Evolutionary conservation across 2,113 vertebrate species (phyloP).

Genomic region (Lagopus leucura): DNA sequence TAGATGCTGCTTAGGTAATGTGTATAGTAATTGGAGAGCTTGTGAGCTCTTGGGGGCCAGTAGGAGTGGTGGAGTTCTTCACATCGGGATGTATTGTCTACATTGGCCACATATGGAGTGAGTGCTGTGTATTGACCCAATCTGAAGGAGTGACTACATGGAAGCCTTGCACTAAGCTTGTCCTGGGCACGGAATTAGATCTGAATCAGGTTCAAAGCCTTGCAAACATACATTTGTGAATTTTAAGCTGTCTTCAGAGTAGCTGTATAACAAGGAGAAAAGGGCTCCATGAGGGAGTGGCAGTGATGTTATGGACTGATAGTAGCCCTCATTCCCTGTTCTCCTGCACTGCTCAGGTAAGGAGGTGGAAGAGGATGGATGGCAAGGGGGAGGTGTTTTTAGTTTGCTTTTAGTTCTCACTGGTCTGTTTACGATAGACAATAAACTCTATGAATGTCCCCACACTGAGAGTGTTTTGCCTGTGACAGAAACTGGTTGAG

Average conservation of each 20-base stretch:
- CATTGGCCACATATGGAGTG: background rate
- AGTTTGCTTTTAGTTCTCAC: background rate
- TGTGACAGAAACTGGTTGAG: too few relatives aligned
- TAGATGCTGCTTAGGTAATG: background rate
- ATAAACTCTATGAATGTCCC: too few relatives aligned
- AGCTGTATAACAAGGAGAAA: rapidly evolving
- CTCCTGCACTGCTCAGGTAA: background rate
- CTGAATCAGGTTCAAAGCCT: background rate
- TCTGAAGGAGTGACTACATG: background rate
- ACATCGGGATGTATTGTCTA: background rate
- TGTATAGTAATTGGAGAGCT: background rate
- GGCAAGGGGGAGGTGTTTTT: background rate
- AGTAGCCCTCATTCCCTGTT: background rate
- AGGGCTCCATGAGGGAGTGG: background rate
- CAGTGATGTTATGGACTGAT: too few relatives aligned
- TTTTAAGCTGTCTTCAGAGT: background rate
- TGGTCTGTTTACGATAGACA: background rate
- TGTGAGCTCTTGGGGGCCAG: background rate
- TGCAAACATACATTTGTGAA: background rate
- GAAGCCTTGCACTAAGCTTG: background rate
- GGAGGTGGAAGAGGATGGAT: background rate
- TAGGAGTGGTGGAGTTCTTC: background rate
- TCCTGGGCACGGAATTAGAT: background rate
- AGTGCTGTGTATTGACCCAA: background rate
- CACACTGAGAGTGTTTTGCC: too few relatives aligned